Conservation (phyloP, 1,140 invertebrate genomes). For the Penaeus chinensis region DNA sequence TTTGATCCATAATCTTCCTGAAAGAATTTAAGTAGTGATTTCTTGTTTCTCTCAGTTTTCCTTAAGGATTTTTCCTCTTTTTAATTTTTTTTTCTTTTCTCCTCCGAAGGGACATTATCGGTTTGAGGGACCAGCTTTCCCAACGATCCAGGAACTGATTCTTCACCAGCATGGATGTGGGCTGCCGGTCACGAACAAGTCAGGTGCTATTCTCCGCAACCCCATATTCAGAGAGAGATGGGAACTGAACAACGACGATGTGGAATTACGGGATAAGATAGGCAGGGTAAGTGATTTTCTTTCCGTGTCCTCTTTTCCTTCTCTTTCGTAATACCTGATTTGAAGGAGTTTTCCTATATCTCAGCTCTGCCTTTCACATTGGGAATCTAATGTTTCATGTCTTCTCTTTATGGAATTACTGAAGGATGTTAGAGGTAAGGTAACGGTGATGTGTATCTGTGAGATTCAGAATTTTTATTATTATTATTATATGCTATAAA, state of each 20-base stretch:
- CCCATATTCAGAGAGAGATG: slow-evolving; percentile 92
- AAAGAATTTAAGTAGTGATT: too few species aligned
- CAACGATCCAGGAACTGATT: slow-evolving; percentile 91
- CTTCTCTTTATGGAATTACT: background rate
- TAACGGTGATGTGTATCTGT: background rate
- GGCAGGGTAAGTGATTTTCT: slow-evolving; percentile 79
- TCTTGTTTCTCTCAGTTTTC: background rate
- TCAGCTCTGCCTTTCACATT: too few species aligned
- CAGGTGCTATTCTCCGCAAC: slow-evolving; percentile 87
- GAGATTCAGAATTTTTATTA: too few species aligned
- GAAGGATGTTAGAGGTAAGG: background rate
- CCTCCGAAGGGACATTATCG: slow-evolving; percentile 82
- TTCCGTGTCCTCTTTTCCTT: background rate
- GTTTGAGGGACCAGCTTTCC: slow-evolving; percentile 93
- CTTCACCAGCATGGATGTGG: slow-evolving; percentile 86
- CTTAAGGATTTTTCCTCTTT: background rate
- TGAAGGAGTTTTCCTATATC: background rate
- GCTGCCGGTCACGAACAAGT: slow-evolving; percentile 88
- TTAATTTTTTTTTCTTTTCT: slow-evolving; percentile 16
- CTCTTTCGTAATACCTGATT: background rate
- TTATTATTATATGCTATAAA: too few species aligned
- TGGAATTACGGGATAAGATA: slow-evolving; percentile 92
- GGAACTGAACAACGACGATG: slow-evolving; percentile 97
- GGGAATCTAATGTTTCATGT: background rate
- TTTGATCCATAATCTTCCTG: too few species aligned